Evolutionary conservation across 2,797 vertebrate genomes (phyloP), one percentile per base, ranked within the genome.

Genomic region (Anisognathus igniventris): DNA sequence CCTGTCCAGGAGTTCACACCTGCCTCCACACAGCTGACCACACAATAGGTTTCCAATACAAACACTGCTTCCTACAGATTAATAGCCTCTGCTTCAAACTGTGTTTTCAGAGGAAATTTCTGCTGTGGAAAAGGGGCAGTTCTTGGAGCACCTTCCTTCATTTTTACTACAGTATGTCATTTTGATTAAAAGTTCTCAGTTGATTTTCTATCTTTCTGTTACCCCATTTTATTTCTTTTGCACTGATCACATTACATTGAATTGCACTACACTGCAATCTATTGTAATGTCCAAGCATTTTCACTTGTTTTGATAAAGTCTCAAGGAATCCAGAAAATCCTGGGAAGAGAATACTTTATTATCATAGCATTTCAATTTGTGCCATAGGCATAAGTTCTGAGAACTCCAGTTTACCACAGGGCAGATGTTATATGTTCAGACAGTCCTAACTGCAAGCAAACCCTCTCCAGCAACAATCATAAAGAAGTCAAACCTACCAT

Each of bases 1-100:
- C 47, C 54, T 17, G 3, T 20, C 19, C 23, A 45, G 9, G 45
- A 14, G 3, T 13, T 75, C 45, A 56, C 31, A 30, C 20, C 25
- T 44, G 64, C 35, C 48, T 2, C 3, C 3, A 14, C 19, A 30
- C 0, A 1, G 30, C 4, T 21, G 16, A 39, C 24, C 15, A 45
- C 17, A n/a, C 24, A n/a, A 6, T 4, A 39, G 12, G 35, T 45
- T 45, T 64, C 25, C 30, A 72, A 8, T 31, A 86, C 6, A 33
- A 58, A 35, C 35, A 12, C 16, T 12, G 30, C n/a, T 40, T 50
- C 51, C 40, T 24, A 16, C 23, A 25, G 30, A 6, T 14, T 1
- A 23, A 28, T 11, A 27, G 24, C 22, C 62, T 62, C 77, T 39
- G 31, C 24, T 37, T 66, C 10, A 56, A 82, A 61, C 2, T 16